Evolutionary conservation across 2,888 invertebrate species (phyloP), one percentile per base, ranked within the genome.

Genomic region (Siphonodentalium dalli): DNA sequence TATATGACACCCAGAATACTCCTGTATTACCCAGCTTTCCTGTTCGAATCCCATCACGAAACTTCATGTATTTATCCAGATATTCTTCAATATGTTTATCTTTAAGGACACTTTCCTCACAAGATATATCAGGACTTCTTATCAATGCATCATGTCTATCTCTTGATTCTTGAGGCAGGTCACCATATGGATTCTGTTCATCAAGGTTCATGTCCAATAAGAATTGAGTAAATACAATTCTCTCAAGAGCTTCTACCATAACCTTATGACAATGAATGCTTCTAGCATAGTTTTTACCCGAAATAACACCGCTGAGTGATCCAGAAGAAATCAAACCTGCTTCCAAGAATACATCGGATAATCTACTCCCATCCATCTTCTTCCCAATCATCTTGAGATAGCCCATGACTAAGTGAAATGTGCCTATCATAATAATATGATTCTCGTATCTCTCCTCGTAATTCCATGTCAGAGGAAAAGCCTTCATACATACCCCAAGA

Each of bases 401-500:
- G 7, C 37, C 39, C 41, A 42, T 42, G 9, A n/a, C 35, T 13
- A 48, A 24, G 35, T 63, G 55, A 40, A 63, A 62, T n/a, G 63
- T 45, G 7, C 58, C 61, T 23, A 63, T 56, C 40, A 63, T 24
- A 4, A 63, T 31, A 18, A 60, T 51, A 49, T 58, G 63, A 9
- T 48, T 29, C 15, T 47, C 27, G 50, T 51, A 62, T 21, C 15
- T 9, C 11, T 54, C 46, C n/a, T 58, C 45, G 8, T 27, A 15
- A 13, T 44, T 54, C 61, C 51, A 65, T 6, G 58, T 45, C 18
- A 66, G 20, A 9, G 62, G 65, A 28, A 46, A 54, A 15, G 65
- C 63, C 37, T 61, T 61, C 58, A 66, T 65, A 37, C 64, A 60
- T 23, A 66, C 60, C 3, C 63, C 58, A 11, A 65, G 37, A 34